Evolutionary conservation across 35 echinoderm and acorn worm species (phyloP).

Genomic region (Chiridota heheva): DNA sequence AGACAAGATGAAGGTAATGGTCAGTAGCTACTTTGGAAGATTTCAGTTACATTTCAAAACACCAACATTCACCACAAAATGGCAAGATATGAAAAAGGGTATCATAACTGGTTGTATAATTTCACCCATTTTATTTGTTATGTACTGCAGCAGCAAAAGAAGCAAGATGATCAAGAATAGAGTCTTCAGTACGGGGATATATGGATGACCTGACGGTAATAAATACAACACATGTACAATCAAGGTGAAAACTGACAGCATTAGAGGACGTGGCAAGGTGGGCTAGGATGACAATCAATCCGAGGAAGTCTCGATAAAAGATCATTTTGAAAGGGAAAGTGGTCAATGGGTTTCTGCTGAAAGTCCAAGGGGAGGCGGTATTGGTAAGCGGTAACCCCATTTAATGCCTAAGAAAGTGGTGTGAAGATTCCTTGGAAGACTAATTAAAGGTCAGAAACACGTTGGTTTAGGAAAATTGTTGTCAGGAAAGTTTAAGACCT

Average conservation of each 20-base stretch:
- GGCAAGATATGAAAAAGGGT: neutral
- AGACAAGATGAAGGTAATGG: no score
- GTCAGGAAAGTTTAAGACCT: conserved; percentile 8
- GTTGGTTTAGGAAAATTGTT: neutral
- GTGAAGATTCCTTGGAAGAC: neutral
- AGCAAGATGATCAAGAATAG: neutral
- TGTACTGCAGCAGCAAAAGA: neutral
- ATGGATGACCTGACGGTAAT: conserved; percentile 3
- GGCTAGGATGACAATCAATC: no score
- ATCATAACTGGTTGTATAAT: neutral
- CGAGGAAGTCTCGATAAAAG: neutral
- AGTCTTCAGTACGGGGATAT: neutral
- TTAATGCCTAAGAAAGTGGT: no score
- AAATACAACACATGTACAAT: neutral
- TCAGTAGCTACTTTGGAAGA: no score
- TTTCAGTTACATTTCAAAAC: no score
- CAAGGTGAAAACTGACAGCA: neutral
- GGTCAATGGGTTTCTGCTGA: neutral
- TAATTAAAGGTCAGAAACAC: neutral
- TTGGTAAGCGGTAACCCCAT: neutral
- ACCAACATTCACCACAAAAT: no score
- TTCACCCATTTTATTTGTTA: conserved; percentile 3
- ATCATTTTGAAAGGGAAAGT: neutral
- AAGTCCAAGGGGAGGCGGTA: neutral
- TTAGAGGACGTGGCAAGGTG: neutral